Evolutionary conservation across 2,113 vertebrate genomes (phyloP).

Genomic region (Salvator merianae): DNA sequence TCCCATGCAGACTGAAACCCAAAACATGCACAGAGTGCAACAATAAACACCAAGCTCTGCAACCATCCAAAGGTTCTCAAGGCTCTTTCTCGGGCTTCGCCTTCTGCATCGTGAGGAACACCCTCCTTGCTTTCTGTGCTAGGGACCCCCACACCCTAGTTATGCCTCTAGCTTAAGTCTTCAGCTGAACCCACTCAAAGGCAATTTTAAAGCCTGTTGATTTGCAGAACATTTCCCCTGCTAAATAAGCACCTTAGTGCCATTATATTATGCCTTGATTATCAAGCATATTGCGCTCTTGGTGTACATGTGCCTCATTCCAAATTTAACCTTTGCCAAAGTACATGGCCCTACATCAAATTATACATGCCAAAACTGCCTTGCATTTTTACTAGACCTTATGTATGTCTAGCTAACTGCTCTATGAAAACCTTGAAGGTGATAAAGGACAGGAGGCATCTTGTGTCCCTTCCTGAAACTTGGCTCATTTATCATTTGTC

Average conservation of each 20-base stretch:
- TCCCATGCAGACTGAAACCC: too few species aligned
- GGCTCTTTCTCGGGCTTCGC: too few species aligned
- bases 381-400: background rate
- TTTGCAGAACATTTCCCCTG: background rate
- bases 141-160: too few species aligned
- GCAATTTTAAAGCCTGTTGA: too few species aligned
- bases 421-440: background rate
- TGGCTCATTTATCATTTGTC: background rate
- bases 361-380: background rate
- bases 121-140: too few species aligned
- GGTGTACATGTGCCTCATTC: background rate
- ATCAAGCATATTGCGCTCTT: background rate
- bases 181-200: too few species aligned
- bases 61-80: too few species aligned
- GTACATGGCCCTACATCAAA: background rate
- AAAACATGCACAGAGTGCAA: too few species aligned
- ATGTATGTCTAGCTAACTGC: background rate
- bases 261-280: background rate
- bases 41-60: too few species aligned
- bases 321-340: background rate
- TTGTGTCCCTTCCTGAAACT: background rate
- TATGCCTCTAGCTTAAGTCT: too few species aligned
- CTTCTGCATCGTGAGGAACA: too few species aligned
- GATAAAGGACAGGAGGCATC: background rate
- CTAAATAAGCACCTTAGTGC: background rate